These are phyloP conservation scores for Oedothorax gibbosus DNA, from an alignment of 1,140 invertebrate genomes.

Conservation along the genomic window DNA sequence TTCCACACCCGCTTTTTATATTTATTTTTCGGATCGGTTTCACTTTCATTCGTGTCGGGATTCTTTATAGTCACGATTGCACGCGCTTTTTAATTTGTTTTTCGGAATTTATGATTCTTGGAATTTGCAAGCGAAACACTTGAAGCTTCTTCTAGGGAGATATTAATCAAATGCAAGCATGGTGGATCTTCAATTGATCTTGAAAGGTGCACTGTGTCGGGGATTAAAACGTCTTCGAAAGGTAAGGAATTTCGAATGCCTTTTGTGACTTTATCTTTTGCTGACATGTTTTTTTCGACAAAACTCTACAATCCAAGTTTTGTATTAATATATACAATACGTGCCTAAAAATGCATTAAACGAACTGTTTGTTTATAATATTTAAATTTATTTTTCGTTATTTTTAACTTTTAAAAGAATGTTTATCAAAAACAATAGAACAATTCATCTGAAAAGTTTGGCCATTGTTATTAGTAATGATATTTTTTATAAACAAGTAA, in stretches of 20 bases:
- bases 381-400: too few relatives aligned
- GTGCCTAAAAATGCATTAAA: too few relatives aligned
- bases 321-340: too few relatives aligned
- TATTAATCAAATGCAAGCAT: conserved; percentile 41
- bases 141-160: neutral
- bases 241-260: conserved; percentile 23
- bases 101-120: conserved; percentile 21
- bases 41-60: conserved; percentile 24
- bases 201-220: neutral
- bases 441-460: too few relatives aligned
- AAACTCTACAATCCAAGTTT: neutral
- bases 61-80: conserved; percentile 12
- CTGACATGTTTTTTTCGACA: neutral
- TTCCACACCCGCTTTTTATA: neutral
- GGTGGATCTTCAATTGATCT: conserved; percentile 24
- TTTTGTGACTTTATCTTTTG: neutral
- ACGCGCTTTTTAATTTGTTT: neutral
- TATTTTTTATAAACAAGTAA: too few relatives aligned
- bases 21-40: conserved; percentile 47
- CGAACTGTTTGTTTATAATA: too few relatives aligned
- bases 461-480: too few relatives aligned
- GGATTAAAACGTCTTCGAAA: conserved; percentile 33
- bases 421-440: too few relatives aligned
- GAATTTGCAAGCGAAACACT: conserved; percentile 17
- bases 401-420: too few relatives aligned